phyloP scores from a whole-genome alignment of 2,888 invertebrate genomes.

The Oeneis ivallda region DNA sequence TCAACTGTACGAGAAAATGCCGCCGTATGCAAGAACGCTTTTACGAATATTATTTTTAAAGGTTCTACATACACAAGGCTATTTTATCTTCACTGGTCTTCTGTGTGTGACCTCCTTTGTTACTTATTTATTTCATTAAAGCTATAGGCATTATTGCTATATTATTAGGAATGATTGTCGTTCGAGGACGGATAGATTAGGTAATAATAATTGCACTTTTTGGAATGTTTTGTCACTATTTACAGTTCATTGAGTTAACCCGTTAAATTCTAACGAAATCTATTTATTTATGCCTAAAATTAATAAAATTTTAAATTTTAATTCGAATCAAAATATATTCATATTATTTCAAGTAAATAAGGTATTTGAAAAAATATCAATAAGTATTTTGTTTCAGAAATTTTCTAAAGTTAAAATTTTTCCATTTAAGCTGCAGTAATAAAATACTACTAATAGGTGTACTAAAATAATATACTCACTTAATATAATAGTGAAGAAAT shows the following conservation, averaged over 20 bases:
- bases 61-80: too few relatives aligned
- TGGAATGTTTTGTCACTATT: conserved; percentile 35
- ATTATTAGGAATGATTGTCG: conserved; percentile 21
- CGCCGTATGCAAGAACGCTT: too few relatives aligned
- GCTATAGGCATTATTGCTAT: conserved; percentile 20
- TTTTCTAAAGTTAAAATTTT: not conserved
- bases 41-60: not conserved
- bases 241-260: conserved; percentile 6
- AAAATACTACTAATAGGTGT: not conserved
- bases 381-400: not conserved
- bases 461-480: not conserved
- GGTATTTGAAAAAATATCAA: not conserved
- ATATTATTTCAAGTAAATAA: not conserved
- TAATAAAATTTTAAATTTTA: not conserved
- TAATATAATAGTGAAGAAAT: not conserved
- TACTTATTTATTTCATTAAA: conserved; percentile 21
- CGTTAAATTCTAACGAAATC: not conserved
- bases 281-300: not conserved
- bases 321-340: not conserved
- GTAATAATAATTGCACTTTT: conserved; percentile 42
- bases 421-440: not conserved
- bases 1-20: too few relatives aligned
- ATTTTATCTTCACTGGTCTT: too few relatives aligned
- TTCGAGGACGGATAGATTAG: conserved; percentile 41
- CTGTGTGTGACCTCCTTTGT: not conserved